Base-by-base conservation (phyloP, 1,140 invertebrate genomes). In the Polypedilum vanderplanki region DNA sequence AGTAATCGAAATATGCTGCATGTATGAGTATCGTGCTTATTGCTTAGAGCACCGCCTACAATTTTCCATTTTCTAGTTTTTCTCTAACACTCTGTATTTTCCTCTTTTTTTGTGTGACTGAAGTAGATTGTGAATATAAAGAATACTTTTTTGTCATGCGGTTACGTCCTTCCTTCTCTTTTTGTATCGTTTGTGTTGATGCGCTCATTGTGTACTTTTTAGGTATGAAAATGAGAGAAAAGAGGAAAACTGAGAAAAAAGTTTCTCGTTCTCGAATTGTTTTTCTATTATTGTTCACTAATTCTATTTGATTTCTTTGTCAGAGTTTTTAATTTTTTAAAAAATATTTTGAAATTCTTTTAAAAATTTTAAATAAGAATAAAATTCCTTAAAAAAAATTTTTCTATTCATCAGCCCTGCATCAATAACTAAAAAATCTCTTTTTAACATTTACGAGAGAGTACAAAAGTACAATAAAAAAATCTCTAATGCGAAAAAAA, bases 51-150 rank as follows among this genome's bases (percentile, higher is more conserved):
- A 70, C 65, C 65, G 65, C 65, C 65, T 70, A n/a, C 65, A 70
- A 70, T 70, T 70, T 70, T 20, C 65, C 65, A 70, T 70, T 70
- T 70, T 70, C 65, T 70, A 70, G 65, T 70, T 70, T 70, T 70
- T 70, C 65, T 70, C 65, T 70, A 70, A 70, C 65, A 18, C 65
- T 70, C 18, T 20, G 10, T 9, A 3, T 57, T 57, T 57, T 7
- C 10, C 8, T 7, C 8, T 57, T 57, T 3, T 33, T 33, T 33
- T 33, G 1, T 33, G 1, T 33, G 1, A 33, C n/a, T 57, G 46
- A 57, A 57, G 46, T 57, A 57, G 46, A 57, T 33, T 57, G 46
- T 57, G 46, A 57, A 57, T 57, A 57, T 57, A 57, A 57, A 57
- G n/a, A n/a, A n/a, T n/a, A 57, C n/a, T 57, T 12, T 57, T n/a